These are phyloP conservation scores for Mythimna loreyi DNA, from an alignment of 2,888 invertebrate genomes.

Conservation along the genomic window DNA sequence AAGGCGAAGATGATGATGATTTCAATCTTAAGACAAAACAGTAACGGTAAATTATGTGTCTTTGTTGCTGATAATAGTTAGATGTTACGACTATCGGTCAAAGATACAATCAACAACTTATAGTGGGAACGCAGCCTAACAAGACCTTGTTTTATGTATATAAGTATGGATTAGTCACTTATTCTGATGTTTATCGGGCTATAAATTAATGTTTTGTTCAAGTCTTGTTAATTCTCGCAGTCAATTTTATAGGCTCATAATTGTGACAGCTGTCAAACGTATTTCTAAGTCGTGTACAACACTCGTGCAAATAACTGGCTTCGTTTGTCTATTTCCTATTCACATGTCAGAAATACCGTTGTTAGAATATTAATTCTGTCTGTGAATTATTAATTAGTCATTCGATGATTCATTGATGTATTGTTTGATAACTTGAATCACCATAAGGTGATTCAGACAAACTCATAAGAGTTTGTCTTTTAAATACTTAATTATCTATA, in stretches of 20 bases:
- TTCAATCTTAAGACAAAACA: too few species aligned
- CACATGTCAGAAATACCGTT: conserved; percentile 13
- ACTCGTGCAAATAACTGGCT: conserved; percentile 19
- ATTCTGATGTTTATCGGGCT: too few species aligned
- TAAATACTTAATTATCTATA: neutral
- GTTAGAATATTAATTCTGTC: conserved; percentile 29
- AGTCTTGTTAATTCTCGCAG: neutral
- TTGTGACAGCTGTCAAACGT: conserved; percentile 2
- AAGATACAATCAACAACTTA: too few species aligned
- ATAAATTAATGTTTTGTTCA: neutral
- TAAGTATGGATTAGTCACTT: too few species aligned
- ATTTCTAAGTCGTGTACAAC: conserved; percentile 8
- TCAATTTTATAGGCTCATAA: neutral
- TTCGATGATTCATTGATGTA: conserved; percentile 12
- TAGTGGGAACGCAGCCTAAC: too few species aligned
- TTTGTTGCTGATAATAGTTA: too few species aligned
- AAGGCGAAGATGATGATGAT: too few species aligned
- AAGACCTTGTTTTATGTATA: too few species aligned
- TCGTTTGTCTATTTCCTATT: conserved; percentile 24
- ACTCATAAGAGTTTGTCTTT: neutral
- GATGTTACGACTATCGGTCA: too few species aligned
- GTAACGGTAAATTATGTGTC: too few species aligned
- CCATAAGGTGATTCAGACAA: too few species aligned
- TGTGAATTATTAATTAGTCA: conserved; percentile 20
- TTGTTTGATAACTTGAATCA: conserved; percentile 9